Conservation (phyloP, 2,113 vertebrate species). For the Porphyrio hochstetteri region DNA sequence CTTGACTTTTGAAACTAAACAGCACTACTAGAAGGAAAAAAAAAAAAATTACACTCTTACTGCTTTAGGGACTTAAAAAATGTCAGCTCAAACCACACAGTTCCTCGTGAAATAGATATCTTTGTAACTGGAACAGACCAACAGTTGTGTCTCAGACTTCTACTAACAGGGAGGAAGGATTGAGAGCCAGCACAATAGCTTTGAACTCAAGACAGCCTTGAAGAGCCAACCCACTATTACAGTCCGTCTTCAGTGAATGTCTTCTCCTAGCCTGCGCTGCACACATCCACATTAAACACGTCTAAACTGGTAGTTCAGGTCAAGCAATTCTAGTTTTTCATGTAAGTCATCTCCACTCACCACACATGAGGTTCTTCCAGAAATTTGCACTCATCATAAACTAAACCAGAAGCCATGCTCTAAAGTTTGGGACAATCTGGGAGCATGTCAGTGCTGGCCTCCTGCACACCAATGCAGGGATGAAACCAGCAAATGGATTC, state of each 20-base stretch:
- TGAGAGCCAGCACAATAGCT: not conserved
- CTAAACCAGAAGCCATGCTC: not conserved
- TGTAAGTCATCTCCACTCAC: not conserved
- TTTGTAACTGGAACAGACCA: not conserved
- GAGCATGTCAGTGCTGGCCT: not conserved
- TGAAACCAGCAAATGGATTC: not conserved
- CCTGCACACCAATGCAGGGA: not conserved
- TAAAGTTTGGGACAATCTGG: not conserved
- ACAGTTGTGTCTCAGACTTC: not conserved
- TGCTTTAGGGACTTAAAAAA: not conserved
- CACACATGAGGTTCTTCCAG: not conserved
- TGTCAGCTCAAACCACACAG: not conserved
- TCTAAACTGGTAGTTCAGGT: not conserved
- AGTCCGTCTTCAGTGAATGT: not conserved
- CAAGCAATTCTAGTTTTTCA: not conserved
- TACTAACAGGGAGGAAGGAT: not conserved
- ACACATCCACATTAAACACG: rapidly evolving
- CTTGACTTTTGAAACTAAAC: not conserved
- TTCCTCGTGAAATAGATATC: not conserved
- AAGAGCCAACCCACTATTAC: not conserved
- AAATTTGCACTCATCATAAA: not conserved
- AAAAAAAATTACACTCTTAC: not conserved
- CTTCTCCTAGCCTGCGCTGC: not conserved
- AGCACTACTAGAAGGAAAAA: not conserved
- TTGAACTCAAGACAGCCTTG: not conserved